Conservation (phyloP, 2,113 vertebrate species). For the Apus apus region DNA sequence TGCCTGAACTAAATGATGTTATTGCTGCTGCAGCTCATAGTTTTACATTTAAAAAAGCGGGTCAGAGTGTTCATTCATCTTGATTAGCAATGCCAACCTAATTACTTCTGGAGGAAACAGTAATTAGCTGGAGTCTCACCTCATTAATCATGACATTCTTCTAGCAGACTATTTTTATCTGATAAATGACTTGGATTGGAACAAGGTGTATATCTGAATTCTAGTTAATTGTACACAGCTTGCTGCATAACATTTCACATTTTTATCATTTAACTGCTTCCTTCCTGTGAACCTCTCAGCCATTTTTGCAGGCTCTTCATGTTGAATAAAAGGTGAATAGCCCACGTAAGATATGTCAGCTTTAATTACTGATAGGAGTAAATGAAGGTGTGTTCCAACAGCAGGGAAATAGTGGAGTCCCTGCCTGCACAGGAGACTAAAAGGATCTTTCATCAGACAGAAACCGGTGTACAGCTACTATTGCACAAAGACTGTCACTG, state of each 20-base stretch:
- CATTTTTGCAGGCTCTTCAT: slow-evolving; percentile 1
- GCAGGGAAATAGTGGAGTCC: not conserved
- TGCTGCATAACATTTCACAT: slow-evolving; percentile 79
- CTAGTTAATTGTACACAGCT: slow-evolving; percentile 94
- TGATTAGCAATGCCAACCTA: slow-evolving; percentile 95
- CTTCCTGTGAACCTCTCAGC: slow-evolving; percentile 69
- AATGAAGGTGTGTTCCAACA: slow-evolving; percentile 5
- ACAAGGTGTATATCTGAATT: slow-evolving; percentile 91
- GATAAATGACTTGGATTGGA: slow-evolving; percentile 95
- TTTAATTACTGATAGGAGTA: slow-evolving; percentile 26
- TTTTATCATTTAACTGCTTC: slow-evolving; percentile 84
- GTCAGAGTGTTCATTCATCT: slow-evolving; percentile 90
- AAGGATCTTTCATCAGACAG: not conserved
- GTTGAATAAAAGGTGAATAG: slow-evolving; percentile 36
- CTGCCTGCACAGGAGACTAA: not conserved
- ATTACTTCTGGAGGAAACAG: slow-evolving; percentile 98
- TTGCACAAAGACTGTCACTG: not conserved
- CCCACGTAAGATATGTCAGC: slow-evolving; percentile 18
- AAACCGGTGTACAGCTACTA: not conserved
- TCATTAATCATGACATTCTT: slow-evolving; percentile 99
- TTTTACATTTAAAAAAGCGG: slow-evolving; percentile 84
- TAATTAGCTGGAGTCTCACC: slow-evolving; percentile 99
- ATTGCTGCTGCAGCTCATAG: slow-evolving; percentile 78
- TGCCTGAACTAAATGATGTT: slow-evolving; percentile 82
- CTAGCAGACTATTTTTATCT: slow-evolving; percentile 97